Percentiles rank a stretch among this genome's conserved stretches.
phyloP scores from a whole-genome alignment of 2,888 invertebrate genomes.

The Morpho helenor region DNA sequence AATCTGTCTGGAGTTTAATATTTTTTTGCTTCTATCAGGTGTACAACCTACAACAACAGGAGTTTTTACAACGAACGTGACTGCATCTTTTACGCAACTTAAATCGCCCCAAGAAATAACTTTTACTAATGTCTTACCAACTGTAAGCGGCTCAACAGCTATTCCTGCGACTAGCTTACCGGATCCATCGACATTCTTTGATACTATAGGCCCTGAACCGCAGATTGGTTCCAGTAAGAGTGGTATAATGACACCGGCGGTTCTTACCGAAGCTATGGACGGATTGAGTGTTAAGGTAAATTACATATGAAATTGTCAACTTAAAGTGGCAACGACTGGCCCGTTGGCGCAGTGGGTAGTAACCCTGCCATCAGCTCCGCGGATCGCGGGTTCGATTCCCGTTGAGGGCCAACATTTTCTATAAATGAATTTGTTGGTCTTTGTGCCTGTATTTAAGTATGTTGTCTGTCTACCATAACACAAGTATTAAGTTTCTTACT shows the following conservation, averaged over 20 bases:
- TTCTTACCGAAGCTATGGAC: constrained; percentile 59
- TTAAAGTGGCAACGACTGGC: too few relatives aligned
- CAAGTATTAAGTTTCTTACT: too few relatives aligned
- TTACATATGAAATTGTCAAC: background rate
- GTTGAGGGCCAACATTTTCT: too few relatives aligned
- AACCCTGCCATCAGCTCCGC: too few relatives aligned
- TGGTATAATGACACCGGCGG: constrained; percentile 40
- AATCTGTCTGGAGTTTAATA: background rate
- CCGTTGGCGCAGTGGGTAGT: too few relatives aligned
- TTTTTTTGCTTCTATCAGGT: background rate
- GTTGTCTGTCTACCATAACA: too few relatives aligned
- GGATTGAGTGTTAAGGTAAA: constrained; percentile 58
- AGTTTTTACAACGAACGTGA: constrained; percentile 49
- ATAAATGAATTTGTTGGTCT: too few relatives aligned
- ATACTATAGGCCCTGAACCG: constrained; percentile 67
- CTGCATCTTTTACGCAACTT: constrained; percentile 50
- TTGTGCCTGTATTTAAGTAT: too few relatives aligned
- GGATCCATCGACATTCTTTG: constrained; percentile 73
- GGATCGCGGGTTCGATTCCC: too few relatives aligned
- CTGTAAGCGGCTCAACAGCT: constrained; percentile 53
- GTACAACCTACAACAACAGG: constrained; percentile 35
- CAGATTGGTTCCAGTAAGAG: constrained; percentile 48
- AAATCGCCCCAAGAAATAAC: constrained; percentile 47
- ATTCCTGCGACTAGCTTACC: constrained; percentile 63
- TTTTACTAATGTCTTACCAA: constrained; percentile 55